Conservation (phyloP, 2,888 invertebrate species). For the Plagodis dolabraria region DNA sequence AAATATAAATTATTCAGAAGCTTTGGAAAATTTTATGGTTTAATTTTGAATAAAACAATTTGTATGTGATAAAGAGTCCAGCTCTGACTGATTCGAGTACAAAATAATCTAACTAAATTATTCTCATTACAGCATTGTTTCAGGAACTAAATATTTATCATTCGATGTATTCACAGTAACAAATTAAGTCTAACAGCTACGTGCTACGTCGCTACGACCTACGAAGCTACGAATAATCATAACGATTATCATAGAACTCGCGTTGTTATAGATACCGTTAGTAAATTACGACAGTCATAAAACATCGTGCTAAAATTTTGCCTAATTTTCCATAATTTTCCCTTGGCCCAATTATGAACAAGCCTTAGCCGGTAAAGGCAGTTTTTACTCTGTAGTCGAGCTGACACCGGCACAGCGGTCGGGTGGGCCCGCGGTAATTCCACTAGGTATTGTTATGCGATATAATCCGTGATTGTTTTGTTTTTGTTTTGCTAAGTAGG, state of each 20-base stretch:
- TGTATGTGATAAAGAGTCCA: too few species aligned
- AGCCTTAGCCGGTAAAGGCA: conserved; percentile 50
- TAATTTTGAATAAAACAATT: too few species aligned
- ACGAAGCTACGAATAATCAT: conserved; percentile 15
- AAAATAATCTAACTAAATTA: too few species aligned
- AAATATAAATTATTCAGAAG: too few species aligned
- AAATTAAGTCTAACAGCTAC: neutral
- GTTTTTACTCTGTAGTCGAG: conserved; percentile 66
- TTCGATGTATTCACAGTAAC: neutral
- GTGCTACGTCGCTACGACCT: conserved; percentile 10
- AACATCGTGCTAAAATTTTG: conserved; percentile 8
- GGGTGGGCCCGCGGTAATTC: conserved; percentile 46
- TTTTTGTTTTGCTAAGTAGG: conserved; percentile 29
- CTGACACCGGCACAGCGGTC: conserved; percentile 56
- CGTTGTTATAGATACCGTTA: neutral
- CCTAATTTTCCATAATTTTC: conserved; percentile 31
- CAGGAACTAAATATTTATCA: too few species aligned
- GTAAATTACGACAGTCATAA: neutral
- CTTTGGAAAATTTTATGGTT: too few species aligned
- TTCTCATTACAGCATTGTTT: too few species aligned
- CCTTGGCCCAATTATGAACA: conserved; percentile 45
- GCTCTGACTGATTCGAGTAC: too few species aligned
- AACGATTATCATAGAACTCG: neutral
- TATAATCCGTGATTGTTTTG: conserved; percentile 29
- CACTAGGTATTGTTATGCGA: conserved; percentile 35